Base-by-base conservation (phyloP, 1,140 invertebrate genomes). In the Drosophila tropicalis region DNA sequence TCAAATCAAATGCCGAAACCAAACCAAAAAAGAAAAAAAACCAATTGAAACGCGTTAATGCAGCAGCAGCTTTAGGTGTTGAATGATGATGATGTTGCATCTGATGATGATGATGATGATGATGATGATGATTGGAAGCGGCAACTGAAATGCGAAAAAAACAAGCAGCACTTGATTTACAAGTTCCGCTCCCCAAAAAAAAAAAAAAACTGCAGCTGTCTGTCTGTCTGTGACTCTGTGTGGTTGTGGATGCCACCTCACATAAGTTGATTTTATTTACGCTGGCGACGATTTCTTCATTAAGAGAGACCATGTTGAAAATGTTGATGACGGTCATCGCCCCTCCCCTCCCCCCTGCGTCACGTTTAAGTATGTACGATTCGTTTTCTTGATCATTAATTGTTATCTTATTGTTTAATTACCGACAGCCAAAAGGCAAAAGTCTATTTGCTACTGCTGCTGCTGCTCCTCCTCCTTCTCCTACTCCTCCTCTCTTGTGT, bases 321-420 rank as follows among this genome's bases (percentile, higher is more conserved):
- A 29, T 29, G 29, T 5, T 29, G 15, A 10, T 17, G 56, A 47
- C 44, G 44, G 17, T 17, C 15, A 47, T 3, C 7, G 19, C 17
- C 44, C 5, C 15, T 44, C 0, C 41, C 41, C 15, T n/a, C 7
- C 5, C 6, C 13, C 41, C 2, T 17, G 0, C 55, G 0, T 25
- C 10, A 9, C 15, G 12, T 19, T 17, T 5, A 15, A 17, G 5
- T 6, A 15, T 7, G 15, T 47, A 44, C 13, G 17, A 15, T 39
- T 62, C 56, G 44, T 36, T 68, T 39, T 70, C 36, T 29, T 73
- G 62, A 62, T 64, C 72, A 67, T 67, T 75, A 75, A 75, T 75
- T 75, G 62, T 67, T 74, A 41, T 72, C 74, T 74, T 75, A 75
- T 67, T 67, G 62, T 75, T 72, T 72, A 72, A 56, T 62, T 51